Evolutionary conservation across 2,113 vertebrate genomes (phyloP).

Genomic region (Brachyhypopomus gauderio): DNA sequence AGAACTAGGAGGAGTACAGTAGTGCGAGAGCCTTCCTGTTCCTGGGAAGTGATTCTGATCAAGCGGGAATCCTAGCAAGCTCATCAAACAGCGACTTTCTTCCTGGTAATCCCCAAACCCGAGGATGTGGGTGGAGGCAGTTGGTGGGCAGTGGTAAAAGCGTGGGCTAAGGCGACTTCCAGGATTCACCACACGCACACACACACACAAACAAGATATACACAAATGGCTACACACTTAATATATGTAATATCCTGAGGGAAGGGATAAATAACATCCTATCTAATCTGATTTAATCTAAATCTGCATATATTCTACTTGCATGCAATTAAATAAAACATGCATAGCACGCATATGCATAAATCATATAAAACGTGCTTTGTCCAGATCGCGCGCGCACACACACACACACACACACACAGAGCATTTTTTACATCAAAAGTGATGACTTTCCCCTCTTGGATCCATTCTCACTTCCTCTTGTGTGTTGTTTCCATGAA

Average conservation of each 20-base stretch:
- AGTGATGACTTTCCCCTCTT: not conserved
- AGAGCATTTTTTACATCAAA: not conserved
- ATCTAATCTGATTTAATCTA: too few relatives aligned
- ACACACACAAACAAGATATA: not conserved
- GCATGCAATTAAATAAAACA: too few relatives aligned
- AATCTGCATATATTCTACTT: too few relatives aligned
- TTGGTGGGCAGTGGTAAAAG: not conserved
- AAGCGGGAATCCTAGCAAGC: not conserved
- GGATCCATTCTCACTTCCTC: constrained; percentile 11
- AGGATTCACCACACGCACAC: not conserved
- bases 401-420: not conserved
- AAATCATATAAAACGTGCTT: too few relatives aligned
- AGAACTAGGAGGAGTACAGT: not conserved
- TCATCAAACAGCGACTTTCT: not conserved
- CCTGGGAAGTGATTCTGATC: too few relatives aligned
- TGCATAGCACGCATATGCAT: too few relatives aligned
- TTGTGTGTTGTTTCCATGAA: not conserved
- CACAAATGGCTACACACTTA: too few relatives aligned
- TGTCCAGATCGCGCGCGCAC: not conserved
- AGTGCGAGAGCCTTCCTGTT: not conserved
- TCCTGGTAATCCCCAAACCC: not conserved
- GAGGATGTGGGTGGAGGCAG: too few relatives aligned
- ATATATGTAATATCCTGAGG: too few relatives aligned
- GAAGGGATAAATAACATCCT: too few relatives aligned
- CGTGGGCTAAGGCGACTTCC: too few relatives aligned